These are phyloP conservation scores for Gymnorhina tibicen DNA, from an alignment of 2,113 vertebrate genomes.

Conservation along the genomic window DNA sequence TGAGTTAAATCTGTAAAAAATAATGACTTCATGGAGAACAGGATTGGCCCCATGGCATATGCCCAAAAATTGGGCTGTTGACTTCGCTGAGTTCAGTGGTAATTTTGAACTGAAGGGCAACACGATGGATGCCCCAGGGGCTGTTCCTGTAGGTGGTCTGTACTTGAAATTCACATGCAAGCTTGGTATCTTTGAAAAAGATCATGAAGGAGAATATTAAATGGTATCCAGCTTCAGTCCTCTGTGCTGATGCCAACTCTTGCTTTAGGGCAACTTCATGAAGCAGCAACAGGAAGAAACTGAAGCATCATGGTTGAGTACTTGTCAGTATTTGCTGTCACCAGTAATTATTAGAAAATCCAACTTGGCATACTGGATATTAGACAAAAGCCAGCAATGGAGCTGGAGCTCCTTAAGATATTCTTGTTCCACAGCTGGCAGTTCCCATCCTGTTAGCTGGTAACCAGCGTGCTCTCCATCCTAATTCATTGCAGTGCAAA, in stretches of 20 bases:
- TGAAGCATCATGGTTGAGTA: background rate
- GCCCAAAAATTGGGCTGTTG: background rate
- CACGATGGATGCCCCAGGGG: rapidly evolving
- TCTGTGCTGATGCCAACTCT: background rate
- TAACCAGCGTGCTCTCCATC: rapidly evolving
- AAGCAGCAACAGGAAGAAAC: background rate
- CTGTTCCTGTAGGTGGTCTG: background rate
- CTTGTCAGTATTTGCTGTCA: constrained; percentile 4
- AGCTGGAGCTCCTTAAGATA: background rate
- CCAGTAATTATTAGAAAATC: background rate
- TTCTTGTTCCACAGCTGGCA: background rate
- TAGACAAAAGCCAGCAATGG: background rate
- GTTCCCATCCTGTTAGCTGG: background rate
- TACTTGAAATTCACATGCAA: background rate
- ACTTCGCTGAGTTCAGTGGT: background rate
- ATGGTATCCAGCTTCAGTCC: background rate
- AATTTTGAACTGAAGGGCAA: background rate
- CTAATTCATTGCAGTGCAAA: background rate
- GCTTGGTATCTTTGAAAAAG: background rate
- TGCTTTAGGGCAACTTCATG: background rate
- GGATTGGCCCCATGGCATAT: background rate
- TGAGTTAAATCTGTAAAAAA: background rate
- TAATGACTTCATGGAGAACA: background rate
- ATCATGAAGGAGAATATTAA: background rate
- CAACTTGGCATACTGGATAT: background rate